Base-by-base conservation (phyloP, 2,113 vertebrate species). In the Aptenodytes patagonicus region DNA sequence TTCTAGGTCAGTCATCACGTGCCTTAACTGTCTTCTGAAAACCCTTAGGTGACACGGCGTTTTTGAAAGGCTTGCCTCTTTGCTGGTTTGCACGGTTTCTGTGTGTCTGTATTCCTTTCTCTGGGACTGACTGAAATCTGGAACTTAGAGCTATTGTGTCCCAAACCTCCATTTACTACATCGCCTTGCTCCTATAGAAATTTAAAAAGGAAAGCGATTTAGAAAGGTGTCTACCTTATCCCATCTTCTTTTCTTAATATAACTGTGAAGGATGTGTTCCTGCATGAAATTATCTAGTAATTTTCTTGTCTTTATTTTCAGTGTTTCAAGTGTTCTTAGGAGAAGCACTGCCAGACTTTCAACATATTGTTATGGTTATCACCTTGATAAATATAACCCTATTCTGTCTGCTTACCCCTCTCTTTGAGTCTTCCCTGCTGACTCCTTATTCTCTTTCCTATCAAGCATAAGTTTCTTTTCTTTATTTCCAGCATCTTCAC, bases 341-440 rank as follows among this genome's bases (percentile, higher is more conserved):
- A 89, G 80, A 84, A 87, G 83, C 52, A 24, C 47, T 68, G 70
- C 64, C 70, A 94, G 96, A 89, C 73, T 87, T 54, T 29, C 81
- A 87, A 19, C 94, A 95, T 94, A 89, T 79, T 93, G 93, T 91
- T 95, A 87, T 65, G 93, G 95, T 93, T 96, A 65, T 89, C 89
- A 95, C 91, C 94, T 89, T 87, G 92, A 91, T 62, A 94, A 94
- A 95, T 94, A 91, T 82, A 94, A 93, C 77, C 65, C 44, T 14
- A 29, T 82, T 87, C 91, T 91, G 77, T 79, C 93, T 96, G 81
- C 73, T 90, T n/a, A 31, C 32, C 22, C 57, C 17, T 55, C 60
- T 76, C 83, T 22, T 34, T 10, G 52, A 93, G 28, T 3, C 69
- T 87, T 87, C 68, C 64, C 62, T 90, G 79, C 79, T 89, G 79